Conservation (phyloP, 2,113 vertebrate genomes). For the Hypomesus transpacificus region DNA sequence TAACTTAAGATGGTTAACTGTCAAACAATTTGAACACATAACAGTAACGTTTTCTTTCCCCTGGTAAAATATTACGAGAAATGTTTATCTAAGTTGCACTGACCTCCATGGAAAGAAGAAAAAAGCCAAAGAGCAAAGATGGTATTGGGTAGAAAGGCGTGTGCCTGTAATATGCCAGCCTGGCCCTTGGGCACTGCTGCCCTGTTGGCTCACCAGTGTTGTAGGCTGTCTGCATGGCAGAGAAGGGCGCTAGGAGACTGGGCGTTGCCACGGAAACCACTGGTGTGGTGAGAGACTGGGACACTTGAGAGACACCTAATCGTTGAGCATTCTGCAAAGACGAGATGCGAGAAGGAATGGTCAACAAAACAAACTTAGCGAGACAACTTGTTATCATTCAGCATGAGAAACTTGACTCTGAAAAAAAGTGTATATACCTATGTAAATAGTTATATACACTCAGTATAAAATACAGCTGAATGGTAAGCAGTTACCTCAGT, state of each 20-base stretch:
- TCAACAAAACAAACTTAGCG: not conserved
- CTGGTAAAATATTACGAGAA: too few relatives aligned
- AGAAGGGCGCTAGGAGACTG: constrained; percentile 84
- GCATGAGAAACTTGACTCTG: too few relatives aligned
- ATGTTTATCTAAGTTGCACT: too few relatives aligned
- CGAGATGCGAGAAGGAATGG: constrained; percentile 33
- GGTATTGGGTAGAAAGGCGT: not conserved
- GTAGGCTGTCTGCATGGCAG: constrained; percentile 75
- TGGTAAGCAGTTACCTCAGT: too few relatives aligned
- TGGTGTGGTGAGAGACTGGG: constrained; percentile 87
- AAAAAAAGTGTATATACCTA: too few relatives aligned
- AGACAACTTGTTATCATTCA: not conserved
- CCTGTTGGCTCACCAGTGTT: constrained; percentile 75
- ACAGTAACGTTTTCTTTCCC: too few relatives aligned
- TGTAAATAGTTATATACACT: too few relatives aligned
- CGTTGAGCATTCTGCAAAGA: constrained; percentile 83
- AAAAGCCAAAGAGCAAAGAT: not conserved
- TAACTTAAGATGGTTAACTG: too few relatives aligned
- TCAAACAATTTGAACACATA: too few relatives aligned
- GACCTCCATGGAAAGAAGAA: too few relatives aligned
- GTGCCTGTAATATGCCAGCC: constrained; percentile 60
- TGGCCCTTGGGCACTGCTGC: constrained; percentile 80
- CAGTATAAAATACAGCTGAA: too few relatives aligned
- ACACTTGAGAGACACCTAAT: constrained; percentile 81
- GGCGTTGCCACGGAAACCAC: constrained; percentile 91